A percentile compares a stretch with the other conserved stretches of the same genome.
Evolutionary conservation across 2,888 invertebrate species (phyloP).

Genomic region (Parnassius apollo): DNA sequence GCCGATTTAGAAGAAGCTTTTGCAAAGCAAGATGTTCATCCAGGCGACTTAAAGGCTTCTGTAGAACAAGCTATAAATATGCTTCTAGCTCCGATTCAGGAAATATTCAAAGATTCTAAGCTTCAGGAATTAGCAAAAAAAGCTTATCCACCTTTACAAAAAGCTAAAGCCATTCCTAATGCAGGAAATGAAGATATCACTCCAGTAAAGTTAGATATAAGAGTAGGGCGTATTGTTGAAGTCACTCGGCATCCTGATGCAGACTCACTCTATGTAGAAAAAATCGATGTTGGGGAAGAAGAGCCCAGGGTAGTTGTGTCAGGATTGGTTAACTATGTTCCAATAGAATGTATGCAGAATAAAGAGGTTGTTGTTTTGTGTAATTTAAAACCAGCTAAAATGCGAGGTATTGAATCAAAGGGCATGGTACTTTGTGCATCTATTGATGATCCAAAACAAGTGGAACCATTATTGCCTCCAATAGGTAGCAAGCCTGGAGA

Average conservation of each 20-base stretch:
- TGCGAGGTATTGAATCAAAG: constrained; percentile 94
- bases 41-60: constrained; percentile 94
- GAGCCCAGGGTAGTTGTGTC: constrained; percentile 88
- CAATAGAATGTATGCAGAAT: constrained; percentile 93
- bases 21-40: constrained; percentile 91
- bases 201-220: constrained; percentile 91
- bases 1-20: constrained; percentile 91
- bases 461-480: constrained; percentile 93
- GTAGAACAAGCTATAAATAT: constrained; percentile 92
- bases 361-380: constrained; percentile 95
- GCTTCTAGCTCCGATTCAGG: constrained; percentile 93
- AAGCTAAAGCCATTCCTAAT: constrained; percentile 74
- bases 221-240: constrained; percentile 92
- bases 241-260: constrained; percentile 95
- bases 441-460: constrained; percentile 87
- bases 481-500: constrained; percentile 90
- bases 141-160: constrained; percentile 91
- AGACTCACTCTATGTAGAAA: constrained; percentile 94
- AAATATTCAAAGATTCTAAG: constrained; percentile 89
- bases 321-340: constrained; percentile 95
- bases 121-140: constrained; percentile 88
- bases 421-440: constrained; percentile 98
- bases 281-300: constrained; percentile 93
- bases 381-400: constrained; percentile 98
- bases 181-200: constrained; percentile 79